Percentiles rank a stretch among this genome's conserved stretches.
Evolutionary conservation across 2,113 vertebrate species (phyloP).

Genomic region (Acanthochromis polyacanthus): DNA sequence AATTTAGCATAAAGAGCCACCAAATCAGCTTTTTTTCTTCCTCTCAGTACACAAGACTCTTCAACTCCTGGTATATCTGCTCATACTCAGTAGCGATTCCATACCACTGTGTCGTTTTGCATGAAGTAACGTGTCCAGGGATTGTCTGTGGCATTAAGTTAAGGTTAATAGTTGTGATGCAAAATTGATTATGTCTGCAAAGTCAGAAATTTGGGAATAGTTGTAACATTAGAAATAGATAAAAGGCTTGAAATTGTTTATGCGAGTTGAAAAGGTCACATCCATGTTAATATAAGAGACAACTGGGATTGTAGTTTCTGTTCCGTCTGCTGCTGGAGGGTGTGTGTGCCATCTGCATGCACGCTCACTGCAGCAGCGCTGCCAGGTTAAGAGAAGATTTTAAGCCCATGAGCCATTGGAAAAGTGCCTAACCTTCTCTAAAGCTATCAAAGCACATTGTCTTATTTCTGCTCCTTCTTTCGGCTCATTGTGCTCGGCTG

Average conservation of each 20-base stretch:
- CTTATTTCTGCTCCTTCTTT: slow-evolving; percentile 13
- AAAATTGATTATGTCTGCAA: neutral
- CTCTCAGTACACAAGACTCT: too few relatives aligned
- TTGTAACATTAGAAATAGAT: neutral
- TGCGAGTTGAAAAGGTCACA: neutral
- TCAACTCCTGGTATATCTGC: too few relatives aligned
- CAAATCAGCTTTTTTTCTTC: too few relatives aligned
- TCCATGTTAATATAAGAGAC: slow-evolving; percentile 20
- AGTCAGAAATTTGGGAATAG: neutral
- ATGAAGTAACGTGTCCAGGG: too few relatives aligned
- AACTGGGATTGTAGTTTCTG: slow-evolving; percentile 10
- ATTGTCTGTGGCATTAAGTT: too few relatives aligned
- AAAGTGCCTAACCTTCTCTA: slow-evolving; percentile 32
- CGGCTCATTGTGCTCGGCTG: slow-evolving; percentile 12
- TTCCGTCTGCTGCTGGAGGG: slow-evolving; percentile 39
- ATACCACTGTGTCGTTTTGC: too few relatives aligned
- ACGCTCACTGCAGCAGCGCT: slow-evolving; percentile 11
- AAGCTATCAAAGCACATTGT: slow-evolving; percentile 15
- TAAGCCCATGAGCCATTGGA: slow-evolving; percentile 41
- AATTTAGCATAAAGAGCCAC: too few relatives aligned
- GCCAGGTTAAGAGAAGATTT: slow-evolving; percentile 32
- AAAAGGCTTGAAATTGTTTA: neutral
- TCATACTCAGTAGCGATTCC: too few relatives aligned
- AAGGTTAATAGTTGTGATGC: neutral
- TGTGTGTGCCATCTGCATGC: slow-evolving; percentile 37